Evolutionary conservation across 2,888 invertebrate species (phyloP).

Genomic region (Archaeoteleia sp.): DNA sequence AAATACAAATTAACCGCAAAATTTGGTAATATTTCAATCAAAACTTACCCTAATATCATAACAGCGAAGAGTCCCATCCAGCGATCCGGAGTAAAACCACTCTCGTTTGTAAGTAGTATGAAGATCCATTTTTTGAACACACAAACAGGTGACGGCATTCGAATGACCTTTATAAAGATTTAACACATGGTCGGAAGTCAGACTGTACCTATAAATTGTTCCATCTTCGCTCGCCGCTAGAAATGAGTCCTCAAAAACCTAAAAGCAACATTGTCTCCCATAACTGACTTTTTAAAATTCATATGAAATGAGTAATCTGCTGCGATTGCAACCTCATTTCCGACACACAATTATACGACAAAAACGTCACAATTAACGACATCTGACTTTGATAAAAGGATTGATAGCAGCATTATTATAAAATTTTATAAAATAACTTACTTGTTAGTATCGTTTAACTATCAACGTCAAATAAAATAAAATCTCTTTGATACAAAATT

Average conservation of each 20-base stretch:
- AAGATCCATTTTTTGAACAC: constrained; percentile 73
- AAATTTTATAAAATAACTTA: too few relatives aligned
- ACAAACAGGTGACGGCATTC: constrained; percentile 80
- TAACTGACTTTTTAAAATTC: not conserved
- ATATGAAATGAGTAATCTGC: too few relatives aligned
- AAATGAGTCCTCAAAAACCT: constrained; percentile 79
- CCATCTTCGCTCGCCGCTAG: constrained; percentile 81
- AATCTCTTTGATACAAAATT: too few relatives aligned
- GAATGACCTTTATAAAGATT: constrained; percentile 79
- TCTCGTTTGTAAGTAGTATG: constrained; percentile 74
- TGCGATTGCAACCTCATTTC: too few relatives aligned
- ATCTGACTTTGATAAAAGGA: too few relatives aligned
- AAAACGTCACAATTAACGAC: too few relatives aligned
- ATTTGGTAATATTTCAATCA: not conserved
- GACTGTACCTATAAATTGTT: constrained; percentile 79
- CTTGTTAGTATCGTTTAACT: too few relatives aligned
- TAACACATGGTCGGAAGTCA: constrained; percentile 76
- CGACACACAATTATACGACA: too few relatives aligned
- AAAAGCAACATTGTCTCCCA: constrained; percentile 61
- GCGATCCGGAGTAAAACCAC: constrained; percentile 79
- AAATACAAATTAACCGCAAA: not conserved
- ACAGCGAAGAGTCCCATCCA: constrained; percentile 79
- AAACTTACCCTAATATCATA: constrained; percentile 78
- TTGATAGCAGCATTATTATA: too few relatives aligned
- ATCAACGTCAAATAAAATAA: too few relatives aligned